Percentiles rank a stretch among this genome's conserved stretches.
Conservation (phyloP, 1,140 invertebrate species). For the Brevipalpus yothersi region DNA sequence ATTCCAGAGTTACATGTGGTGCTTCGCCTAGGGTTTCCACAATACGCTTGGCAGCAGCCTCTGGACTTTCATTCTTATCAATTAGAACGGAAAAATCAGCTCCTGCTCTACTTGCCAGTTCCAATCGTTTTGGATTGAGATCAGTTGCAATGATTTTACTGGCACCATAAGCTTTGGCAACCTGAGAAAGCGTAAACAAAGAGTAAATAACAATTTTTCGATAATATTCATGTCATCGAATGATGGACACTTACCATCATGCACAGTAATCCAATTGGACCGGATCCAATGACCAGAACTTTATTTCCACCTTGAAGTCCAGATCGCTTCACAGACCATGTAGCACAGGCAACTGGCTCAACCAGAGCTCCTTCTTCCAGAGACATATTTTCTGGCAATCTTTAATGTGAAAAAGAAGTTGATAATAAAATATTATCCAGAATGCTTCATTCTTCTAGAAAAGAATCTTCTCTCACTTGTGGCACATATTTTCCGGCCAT, state of each 20-base stretch:
- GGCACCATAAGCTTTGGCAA: conserved; percentile 68
- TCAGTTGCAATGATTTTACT: conserved; percentile 27
- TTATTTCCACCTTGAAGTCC: conserved; percentile 39
- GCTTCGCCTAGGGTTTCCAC: conserved; percentile 29
- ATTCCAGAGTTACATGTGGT: conserved; percentile 51
- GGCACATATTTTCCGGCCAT: conserved; percentile 14
- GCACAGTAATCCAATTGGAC: conserved; percentile 64
- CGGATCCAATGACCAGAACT: conserved; percentile 68
- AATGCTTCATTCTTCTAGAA: not conserved
- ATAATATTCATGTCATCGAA: conserved; percentile 7
- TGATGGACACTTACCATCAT: conserved; percentile 24
- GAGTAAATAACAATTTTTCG: conserved; percentile 12
- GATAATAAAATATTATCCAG: not conserved
- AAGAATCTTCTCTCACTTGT: conserved; percentile 11
- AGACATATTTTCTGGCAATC: conserved; percentile 54
- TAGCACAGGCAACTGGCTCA: conserved; percentile 73
- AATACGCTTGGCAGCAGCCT: conserved; percentile 24
- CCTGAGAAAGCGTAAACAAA: no score
- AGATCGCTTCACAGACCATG: conserved; percentile 65
- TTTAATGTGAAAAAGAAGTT: not conserved
- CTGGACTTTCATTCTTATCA: conserved; percentile 21
- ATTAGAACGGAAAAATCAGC: conserved; percentile 43
- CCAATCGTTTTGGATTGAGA: conserved; percentile 15
- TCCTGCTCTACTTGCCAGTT: conserved; percentile 45
- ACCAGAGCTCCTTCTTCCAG: conserved; percentile 78